Conservation (phyloP, 2,113 vertebrate genomes). For the Cromileptes altivelis region DNA sequence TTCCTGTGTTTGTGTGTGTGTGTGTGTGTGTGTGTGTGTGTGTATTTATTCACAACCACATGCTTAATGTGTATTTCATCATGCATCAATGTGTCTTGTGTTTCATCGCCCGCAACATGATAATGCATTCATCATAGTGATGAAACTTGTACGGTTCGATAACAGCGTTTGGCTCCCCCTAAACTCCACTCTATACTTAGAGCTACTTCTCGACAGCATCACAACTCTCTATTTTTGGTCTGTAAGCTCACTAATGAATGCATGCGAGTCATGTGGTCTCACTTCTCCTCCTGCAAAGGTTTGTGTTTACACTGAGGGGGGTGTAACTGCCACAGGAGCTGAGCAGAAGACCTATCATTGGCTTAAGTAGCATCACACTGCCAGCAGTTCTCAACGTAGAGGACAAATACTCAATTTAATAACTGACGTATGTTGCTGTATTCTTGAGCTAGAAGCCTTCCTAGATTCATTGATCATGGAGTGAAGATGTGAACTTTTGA, state of each 20-base stretch:
- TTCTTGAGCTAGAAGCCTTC: not conserved
- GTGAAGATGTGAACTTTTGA: conserved; percentile 1
- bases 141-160: not conserved
- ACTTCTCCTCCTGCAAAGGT: conserved; percentile 36
- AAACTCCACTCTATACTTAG: conserved; percentile 46
- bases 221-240: conserved; percentile 59
- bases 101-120: not conserved
- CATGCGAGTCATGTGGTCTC: conserved; percentile 52
- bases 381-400: conserved; percentile 22
- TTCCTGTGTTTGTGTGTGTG: not conserved
- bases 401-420: not conserved
- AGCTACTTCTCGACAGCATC: conserved; percentile 44
- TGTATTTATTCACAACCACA: not conserved
- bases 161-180: conserved; percentile 4
- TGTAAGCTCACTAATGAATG: conserved; percentile 43
- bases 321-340: conserved; percentile 15
- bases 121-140: not conserved
- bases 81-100: not conserved
- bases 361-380: conserved; percentile 8
- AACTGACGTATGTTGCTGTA: not conserved
- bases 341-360: conserved; percentile 8
- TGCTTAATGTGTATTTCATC: not conserved
- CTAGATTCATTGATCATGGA: conserved; percentile 6
- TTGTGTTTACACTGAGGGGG: conserved; percentile 48
- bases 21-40: not conserved